Evolutionary conservation across 2,888 invertebrate species (phyloP).

Genomic region (Chesias legatella): DNA sequence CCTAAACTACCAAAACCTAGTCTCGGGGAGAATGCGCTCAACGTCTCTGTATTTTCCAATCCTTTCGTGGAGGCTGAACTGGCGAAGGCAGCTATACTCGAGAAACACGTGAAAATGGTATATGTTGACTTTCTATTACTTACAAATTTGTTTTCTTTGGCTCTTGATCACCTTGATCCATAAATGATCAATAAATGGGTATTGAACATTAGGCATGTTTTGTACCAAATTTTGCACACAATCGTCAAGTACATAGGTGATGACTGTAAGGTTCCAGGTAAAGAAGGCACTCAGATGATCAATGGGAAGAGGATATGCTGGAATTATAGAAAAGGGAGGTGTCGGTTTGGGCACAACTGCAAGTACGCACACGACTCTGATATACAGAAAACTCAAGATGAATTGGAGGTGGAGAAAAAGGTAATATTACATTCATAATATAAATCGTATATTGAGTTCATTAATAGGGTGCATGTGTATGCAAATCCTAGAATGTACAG

Average conservation of each 20-base stretch:
- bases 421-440: constrained; percentile 37
- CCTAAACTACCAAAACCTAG: constrained; percentile 83
- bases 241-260: constrained; percentile 80
- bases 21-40: constrained; percentile 77
- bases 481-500: not conserved
- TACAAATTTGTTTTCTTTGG: not conserved
- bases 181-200: too few relatives aligned
- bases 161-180: not conserved
- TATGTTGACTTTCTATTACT: constrained; percentile 75
- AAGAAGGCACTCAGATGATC: constrained; percentile 87
- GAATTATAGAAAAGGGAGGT: constrained; percentile 94
- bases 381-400: constrained; percentile 82
- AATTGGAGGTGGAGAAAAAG: constrained; percentile 80
- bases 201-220: constrained; percentile 11
- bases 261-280: constrained; percentile 82
- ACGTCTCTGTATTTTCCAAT: constrained; percentile 91
- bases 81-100: constrained; percentile 91
- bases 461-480: not conserved
- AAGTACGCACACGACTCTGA: constrained; percentile 95
- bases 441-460: constrained; percentile 2
- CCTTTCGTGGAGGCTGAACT: constrained; percentile 92
- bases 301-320: constrained; percentile 95
- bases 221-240: constrained; percentile 12
- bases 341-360: constrained; percentile 95
- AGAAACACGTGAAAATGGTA: constrained; percentile 96